A percentile compares a stretch with the other conserved stretches of the same genome.
Evolutionary conservation across 2,797 vertebrate genomes (phyloP).

Genomic region (Crax fasciolata): DNA sequence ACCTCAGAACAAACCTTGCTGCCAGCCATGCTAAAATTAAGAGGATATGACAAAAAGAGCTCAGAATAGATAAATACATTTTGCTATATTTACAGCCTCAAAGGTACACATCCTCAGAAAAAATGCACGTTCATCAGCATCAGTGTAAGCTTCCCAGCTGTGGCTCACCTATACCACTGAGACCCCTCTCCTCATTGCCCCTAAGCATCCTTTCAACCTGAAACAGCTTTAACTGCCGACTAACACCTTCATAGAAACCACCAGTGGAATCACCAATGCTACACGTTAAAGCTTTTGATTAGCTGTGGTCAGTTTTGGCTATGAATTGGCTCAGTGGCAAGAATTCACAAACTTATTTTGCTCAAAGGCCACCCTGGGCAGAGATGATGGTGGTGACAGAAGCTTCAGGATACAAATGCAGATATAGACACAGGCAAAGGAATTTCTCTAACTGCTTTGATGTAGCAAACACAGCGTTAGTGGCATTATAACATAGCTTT

Average conservation of each 20-base stretch:
- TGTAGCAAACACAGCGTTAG: background rate
- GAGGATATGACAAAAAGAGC: background rate
- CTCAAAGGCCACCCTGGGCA: background rate
- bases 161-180: background rate
- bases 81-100: background rate
- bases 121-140: background rate
- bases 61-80: background rate
- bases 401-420: background rate
- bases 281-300: background rate
- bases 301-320: background rate
- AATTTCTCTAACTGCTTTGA: constrained; percentile 10
- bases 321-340: background rate
- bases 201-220: background rate
- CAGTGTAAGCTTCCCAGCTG: background rate
- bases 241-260: background rate
- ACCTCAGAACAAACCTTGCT: background rate
- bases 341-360: background rate
- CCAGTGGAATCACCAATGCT: background rate
- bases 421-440: background rate
- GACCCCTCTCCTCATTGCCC: background rate
- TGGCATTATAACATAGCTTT: background rate
- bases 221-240: background rate
- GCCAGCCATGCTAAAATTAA: background rate
- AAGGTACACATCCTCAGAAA: background rate
- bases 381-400: background rate